Conservation (phyloP, 2,888 invertebrate species). For the Ischnus inquisitorius region DNA sequence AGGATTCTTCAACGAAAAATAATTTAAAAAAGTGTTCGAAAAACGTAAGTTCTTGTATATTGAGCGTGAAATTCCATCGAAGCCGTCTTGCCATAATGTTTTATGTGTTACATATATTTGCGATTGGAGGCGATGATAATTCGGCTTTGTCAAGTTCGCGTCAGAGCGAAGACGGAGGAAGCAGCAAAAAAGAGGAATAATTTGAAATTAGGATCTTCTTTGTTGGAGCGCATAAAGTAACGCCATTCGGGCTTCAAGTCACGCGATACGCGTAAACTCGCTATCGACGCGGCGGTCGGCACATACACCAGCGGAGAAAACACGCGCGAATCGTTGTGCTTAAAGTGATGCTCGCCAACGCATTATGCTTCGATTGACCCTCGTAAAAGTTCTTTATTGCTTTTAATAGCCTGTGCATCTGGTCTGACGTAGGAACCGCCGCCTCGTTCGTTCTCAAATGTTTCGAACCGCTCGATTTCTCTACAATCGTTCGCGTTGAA, state of each 20-base stretch:
- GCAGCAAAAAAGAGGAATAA: background rate
- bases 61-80: background rate
- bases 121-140: background rate
- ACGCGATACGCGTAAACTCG: constrained; percentile 1
- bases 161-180: background rate
- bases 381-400: constrained; percentile 61
- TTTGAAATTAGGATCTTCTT: background rate
- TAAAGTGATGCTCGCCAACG: constrained; percentile 36
- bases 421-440: constrained; percentile 43
- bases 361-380: constrained; percentile 64
- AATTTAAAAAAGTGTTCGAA: background rate
- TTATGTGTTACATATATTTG: background rate
- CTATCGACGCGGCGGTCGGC: constrained; percentile 12
- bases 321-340: constrained; percentile 45
- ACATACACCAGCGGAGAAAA: background rate
- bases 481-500: constrained; percentile 10
- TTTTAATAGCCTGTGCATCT: constrained; percentile 54
- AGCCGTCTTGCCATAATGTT: background rate
- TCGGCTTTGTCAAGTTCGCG: background rate
- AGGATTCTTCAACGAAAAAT: background rate
- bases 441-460: constrained; percentile 4
- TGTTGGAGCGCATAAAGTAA: no score
- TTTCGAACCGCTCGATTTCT: constrained; percentile 8
- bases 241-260: no score
- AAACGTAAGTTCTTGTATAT: background rate